Evolutionary conservation across 2,113 vertebrate species (phyloP).

Genomic region (Lepisosteus oculatus): DNA sequence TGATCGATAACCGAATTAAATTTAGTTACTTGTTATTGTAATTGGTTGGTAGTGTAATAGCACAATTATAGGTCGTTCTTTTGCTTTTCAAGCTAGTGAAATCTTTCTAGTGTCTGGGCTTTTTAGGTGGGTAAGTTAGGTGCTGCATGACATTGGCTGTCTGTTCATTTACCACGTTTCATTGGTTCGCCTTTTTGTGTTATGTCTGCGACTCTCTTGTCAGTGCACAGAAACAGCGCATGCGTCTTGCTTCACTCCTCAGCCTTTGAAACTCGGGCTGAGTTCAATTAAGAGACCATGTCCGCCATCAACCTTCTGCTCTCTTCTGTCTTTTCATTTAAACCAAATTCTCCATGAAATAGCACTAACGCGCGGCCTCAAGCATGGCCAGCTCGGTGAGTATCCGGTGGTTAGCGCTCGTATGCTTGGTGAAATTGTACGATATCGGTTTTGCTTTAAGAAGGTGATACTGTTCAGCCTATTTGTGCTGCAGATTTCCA

Average conservation of each 20-base stretch:
- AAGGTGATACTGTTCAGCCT: slow-evolving; percentile 32
- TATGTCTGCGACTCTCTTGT: slow-evolving; percentile 37
- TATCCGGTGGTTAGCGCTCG: slow-evolving; percentile 38
- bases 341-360: slow-evolving; percentile 78
- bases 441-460: slow-evolving; percentile 21
- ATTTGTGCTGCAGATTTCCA: slow-evolving; percentile 29
- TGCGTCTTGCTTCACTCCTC: slow-evolving; percentile 63
- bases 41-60: too few relatives aligned
- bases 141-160: slow-evolving; percentile 39
- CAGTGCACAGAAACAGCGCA: slow-evolving; percentile 60
- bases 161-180: slow-evolving; percentile 23
- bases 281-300: slow-evolving; percentile 76
- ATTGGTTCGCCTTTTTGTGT: slow-evolving; percentile 54
- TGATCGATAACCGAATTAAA: too few relatives aligned
- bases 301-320: slow-evolving; percentile 63
- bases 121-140: slow-evolving; percentile 13
- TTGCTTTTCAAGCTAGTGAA: neutral
- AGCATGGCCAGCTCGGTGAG: slow-evolving; percentile 93
- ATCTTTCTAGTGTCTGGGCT: neutral
- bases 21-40: too few relatives aligned
- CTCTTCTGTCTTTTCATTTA: slow-evolving; percentile 59
- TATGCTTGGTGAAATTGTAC: neutral
- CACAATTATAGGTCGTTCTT: neutral
- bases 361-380: slow-evolving; percentile 70
- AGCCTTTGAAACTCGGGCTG: slow-evolving; percentile 69